phyloP scores from a whole-genome alignment of 2,888 invertebrate species.

The Drosophila neotestacea region DNA sequence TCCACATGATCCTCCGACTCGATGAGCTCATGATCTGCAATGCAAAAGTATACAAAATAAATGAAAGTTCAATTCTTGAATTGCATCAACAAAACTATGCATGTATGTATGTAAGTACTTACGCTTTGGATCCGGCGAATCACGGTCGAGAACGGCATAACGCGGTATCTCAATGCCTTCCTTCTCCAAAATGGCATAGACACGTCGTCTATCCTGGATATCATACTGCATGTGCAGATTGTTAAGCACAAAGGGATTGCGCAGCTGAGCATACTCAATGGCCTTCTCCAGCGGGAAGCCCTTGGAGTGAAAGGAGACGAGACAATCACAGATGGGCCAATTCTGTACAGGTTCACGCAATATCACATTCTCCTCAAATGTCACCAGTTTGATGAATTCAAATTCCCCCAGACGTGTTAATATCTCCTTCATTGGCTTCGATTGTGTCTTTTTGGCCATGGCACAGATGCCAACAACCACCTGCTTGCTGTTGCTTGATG shows the following conservation, averaged over 20 bases:
- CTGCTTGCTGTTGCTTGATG: conserved; percentile 90
- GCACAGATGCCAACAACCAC: conserved; percentile 99
- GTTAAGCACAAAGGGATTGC: conserved; percentile 98
- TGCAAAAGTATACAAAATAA: background rate
- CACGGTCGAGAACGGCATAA: conserved; percentile 98
- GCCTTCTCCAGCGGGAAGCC: conserved; percentile 99
- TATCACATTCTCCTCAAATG: conserved; percentile 98
- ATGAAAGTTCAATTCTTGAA: no score
- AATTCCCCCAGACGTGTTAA: conserved; percentile 97
- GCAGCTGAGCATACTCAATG: conserved; percentile 96
- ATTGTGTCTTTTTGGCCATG: conserved; percentile 99
- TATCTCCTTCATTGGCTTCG: conserved; percentile 99
- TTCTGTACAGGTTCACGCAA: conserved; percentile 98
- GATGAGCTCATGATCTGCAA: conserved; percentile 93
- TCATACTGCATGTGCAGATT: conserved; percentile 99
- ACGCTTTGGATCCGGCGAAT: conserved; percentile 96
- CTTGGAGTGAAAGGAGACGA: conserved; percentile 99
- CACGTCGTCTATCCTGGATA: conserved; percentile 97
- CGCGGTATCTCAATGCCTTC: conserved; percentile 99
- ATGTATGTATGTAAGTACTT: conserved; percentile 83
- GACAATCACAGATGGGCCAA: conserved; percentile 99
- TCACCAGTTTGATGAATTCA: conserved; percentile 96
- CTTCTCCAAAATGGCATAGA: conserved; percentile 96
- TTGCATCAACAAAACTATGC: no score
- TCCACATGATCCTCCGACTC: conserved; percentile 99